Base-by-base conservation (phyloP, 2,888 invertebrate genomes). In the Drosophila acutilabella region DNA sequence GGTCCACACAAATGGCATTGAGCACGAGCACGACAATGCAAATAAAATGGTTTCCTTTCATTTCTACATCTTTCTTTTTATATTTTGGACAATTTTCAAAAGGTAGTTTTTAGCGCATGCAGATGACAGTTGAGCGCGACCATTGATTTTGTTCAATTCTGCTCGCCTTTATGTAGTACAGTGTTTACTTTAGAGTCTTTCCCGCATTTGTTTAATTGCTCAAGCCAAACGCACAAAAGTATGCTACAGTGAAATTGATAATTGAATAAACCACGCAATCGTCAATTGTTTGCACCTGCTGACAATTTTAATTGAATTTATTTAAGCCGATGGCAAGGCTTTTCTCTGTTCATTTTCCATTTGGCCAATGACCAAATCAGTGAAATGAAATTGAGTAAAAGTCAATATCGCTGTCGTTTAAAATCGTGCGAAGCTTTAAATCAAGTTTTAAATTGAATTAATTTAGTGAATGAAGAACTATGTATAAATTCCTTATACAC, bases 251-350 rank as follows among this genome's bases (percentile, higher is more conserved):
- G 71, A 81, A 81, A 77, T 66, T 81, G 75, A 81, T 82, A 81
- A 82, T 85, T 82, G 78, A 81, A 73, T 81, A 72, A 73, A 77
- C 64, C 67, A 45, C 65, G 66, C 60, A 54, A 75, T 59, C 66
- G 69, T 66, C 78, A 69, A 78, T 72, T 83, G 72, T 74, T 83
- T 86, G 80, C 78, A 56, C 65, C 62, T 66, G 69, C 61, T 62
- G 68, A 65, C 70, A 70, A 64, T 77, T 82, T 82, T 85, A 84
- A 85, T 85, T 85, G 72, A 77, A 80, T 87, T 84, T 78, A 77
- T 79, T 87, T 82, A 78, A 77, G 88, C 85, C 77, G 36, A 13
- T 58, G 74, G 75, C 76, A 13, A 47, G 41, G 41, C 53, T 16
- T n/a, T 40, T 33, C 42, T 52, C 13, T 20, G 33, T 41, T 40